A percentile compares a stretch with the other conserved stretches of the same genome.
Conservation (phyloP, 64 coral and sea anemone species). For the Montipora efflorescens region DNA sequence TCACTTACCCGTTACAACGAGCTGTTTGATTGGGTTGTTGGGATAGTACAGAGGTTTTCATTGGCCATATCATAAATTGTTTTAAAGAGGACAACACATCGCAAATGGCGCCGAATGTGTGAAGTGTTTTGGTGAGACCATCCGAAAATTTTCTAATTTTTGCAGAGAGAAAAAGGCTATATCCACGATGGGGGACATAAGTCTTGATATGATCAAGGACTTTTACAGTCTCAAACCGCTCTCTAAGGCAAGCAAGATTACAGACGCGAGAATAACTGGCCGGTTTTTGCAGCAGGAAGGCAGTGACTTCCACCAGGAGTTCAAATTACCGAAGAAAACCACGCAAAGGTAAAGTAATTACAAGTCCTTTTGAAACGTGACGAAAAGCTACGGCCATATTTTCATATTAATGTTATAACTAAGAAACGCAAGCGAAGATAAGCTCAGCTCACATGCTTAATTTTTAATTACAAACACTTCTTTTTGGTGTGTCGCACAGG, state of each 20-base stretch:
- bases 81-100: background rate
- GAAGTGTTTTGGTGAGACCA: background rate
- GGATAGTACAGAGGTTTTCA: background rate
- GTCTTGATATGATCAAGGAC: conserved; percentile 68
- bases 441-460: too few species aligned
- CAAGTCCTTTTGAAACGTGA: background rate
- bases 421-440: too few species aligned
- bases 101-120: background rate
- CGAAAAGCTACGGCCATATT: background rate
- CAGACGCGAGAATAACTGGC: conserved; percentile 66
- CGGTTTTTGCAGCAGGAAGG: conserved; percentile 23
- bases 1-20: background rate
- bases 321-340: conserved; percentile 76
- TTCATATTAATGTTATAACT: too few species aligned
- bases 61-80: background rate
- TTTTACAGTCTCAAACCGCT: conserved; percentile 77
- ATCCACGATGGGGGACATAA: conserved; percentile 79
- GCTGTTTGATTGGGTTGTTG: conserved; percentile 34
- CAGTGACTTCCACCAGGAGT: conserved; percentile 44
- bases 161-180: background rate
- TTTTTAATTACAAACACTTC: too few species aligned
- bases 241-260: conserved; percentile 33
- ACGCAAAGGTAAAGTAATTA: conserved; percentile 50
- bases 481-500: too few species aligned
- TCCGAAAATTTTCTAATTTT: background rate